Evolutionary conservation across 2,888 invertebrate species (phyloP), one percentile per base, ranked within the genome.

Genomic region (Onthophagus sagittarius): DNA sequence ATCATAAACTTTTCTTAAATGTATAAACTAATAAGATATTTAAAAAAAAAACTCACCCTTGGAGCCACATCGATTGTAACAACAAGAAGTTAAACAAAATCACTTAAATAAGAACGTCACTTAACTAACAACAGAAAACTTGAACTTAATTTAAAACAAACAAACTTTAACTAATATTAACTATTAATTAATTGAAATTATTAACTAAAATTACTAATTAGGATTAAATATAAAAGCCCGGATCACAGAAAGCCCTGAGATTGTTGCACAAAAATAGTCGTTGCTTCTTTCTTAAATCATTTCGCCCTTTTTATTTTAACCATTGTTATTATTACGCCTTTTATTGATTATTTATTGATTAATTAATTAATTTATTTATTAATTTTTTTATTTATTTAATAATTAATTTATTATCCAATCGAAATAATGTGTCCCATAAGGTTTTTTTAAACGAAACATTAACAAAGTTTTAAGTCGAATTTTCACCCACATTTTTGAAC

Each of bases 161-260:
- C 62, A 69, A 9, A 65, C n/a, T 32, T 53, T 70, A 13, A 64
- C 63, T n/a, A 62, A n/a, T n/a, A n/a, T n/a, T n/a, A n/a, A 53
- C 9, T 32, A 67, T 53, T 53, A 4, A 9, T 53, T 53, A 53
- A 53, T 53, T 67, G 31, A 23, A 1, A 23, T 23, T 23, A 67
- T 23, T 67, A 70, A 65, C 39, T n/a, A 71, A 23, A 23, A 23
- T 23, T 23, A 63, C 14, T 67, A 75, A 70, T 63, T 70, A 71
- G 65, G 71, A 73, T 63, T 73, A 73, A 67, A 62, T 70, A 14
- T 75, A 73, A 74, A n/a, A 79, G 83, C 84, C 84, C 84, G 84
- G 23, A 83, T 84, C 84, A 82, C 84, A 85, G 84, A 79, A 79
- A 81, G 83, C 85, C 85, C 85, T 85, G 84, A 84, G 85, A 79